Conservation (phyloP, 1,140 invertebrate species). For the Danaus plexippus region DNA sequence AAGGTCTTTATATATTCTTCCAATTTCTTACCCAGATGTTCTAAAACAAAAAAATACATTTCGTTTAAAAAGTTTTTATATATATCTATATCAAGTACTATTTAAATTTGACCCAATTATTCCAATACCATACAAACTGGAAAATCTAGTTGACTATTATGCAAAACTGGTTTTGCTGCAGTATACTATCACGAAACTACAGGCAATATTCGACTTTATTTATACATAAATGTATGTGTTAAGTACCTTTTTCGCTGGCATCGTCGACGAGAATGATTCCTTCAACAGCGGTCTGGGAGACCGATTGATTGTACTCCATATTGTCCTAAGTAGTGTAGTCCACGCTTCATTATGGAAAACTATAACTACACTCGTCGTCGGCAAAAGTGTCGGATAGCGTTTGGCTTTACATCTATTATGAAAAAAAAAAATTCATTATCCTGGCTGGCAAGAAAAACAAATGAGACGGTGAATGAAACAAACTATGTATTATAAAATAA, state of each 20-base stretch:
- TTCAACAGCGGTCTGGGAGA: slow-evolving; percentile 89
- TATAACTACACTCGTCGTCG: slow-evolving; percentile 94
- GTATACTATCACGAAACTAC: no score
- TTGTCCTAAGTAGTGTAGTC: slow-evolving; percentile 94
- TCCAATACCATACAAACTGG: no score
- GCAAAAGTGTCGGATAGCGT: slow-evolving; percentile 82
- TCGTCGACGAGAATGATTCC: slow-evolving; percentile 97
- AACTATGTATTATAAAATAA: no score
- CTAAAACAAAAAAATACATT: slow-evolving; percentile 68
- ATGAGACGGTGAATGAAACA: no score
- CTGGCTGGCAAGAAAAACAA: no score
- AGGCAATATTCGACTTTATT: no score
- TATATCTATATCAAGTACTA: no score
- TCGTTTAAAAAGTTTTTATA: not conserved
- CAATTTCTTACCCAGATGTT: slow-evolving; percentile 89
- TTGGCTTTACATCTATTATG: slow-evolving; percentile 83
- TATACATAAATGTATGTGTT: not conserved
- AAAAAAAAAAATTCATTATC: no score
- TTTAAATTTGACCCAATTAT: no score
- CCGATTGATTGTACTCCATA: slow-evolving; percentile 97
- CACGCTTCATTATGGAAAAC: slow-evolving; percentile 99
- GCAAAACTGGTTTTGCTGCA: no score
- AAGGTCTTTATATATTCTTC: slow-evolving; percentile 91
- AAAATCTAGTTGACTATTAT: no score
- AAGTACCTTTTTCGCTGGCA: slow-evolving; percentile 90